These are phyloP conservation scores for Nesogale talazaci DNA, from an alignment of 2,113 vertebrate genomes.

Conservation along the genomic window DNA sequence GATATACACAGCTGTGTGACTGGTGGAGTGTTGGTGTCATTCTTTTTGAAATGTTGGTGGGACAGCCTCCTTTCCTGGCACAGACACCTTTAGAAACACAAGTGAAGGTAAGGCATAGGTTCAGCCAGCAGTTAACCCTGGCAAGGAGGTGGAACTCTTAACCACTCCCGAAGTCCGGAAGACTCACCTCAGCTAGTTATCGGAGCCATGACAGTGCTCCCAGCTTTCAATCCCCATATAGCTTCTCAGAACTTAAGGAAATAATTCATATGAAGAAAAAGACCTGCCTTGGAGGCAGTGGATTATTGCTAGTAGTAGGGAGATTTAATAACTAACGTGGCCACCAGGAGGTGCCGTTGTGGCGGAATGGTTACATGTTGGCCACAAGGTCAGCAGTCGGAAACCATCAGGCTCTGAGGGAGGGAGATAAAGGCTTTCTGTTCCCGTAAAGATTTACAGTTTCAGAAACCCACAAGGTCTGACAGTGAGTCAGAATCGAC, in stretches of 20 bases:
- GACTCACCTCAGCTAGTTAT: neutral
- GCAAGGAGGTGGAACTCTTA: neutral
- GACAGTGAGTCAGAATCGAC: neutral
- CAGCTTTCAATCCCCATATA: neutral
- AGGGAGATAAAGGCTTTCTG: no score
- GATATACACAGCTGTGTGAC: constrained; percentile 98
- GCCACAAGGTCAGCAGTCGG: no score
- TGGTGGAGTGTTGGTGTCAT: constrained; percentile 99
- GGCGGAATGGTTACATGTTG: no score
- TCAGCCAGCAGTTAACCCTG: neutral
- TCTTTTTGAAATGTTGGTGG: constrained; percentile 98
- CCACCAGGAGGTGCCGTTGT: neutral
- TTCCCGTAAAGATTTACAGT: no score
- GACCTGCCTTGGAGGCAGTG: neutral
- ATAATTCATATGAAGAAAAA: neutral
- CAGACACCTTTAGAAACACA: constrained; percentile 98
- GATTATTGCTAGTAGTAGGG: neutral
- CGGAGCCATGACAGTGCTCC: neutral
- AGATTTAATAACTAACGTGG: neutral
- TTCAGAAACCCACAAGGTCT: no score
- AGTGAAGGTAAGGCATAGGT: constrained; percentile 92
- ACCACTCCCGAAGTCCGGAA: neutral
- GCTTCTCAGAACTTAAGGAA: neutral
- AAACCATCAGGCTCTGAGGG: no score
- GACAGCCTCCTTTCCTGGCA: constrained; percentile 98